Conservation (phyloP, 2,888 invertebrate species). For the Erebia ligea region DNA sequence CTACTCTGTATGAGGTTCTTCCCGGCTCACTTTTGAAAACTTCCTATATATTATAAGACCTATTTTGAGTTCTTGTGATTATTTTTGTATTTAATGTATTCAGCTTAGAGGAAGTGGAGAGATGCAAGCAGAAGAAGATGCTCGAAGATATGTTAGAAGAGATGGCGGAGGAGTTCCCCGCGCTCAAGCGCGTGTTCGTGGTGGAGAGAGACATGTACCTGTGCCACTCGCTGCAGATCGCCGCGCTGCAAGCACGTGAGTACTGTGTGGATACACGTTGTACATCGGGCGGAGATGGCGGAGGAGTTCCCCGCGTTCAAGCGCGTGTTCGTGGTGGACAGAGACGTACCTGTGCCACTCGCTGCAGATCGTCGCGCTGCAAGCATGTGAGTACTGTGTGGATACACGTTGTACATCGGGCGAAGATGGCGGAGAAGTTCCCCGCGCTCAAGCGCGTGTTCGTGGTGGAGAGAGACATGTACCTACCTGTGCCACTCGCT, state of each 20-base stretch:
- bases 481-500: constrained; percentile 94
- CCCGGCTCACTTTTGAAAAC: too few relatives aligned
- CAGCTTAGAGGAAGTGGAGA: constrained; percentile 96
- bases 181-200: constrained; percentile 95
- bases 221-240: constrained; percentile 92
- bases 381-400: constrained; percentile 60
- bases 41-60: too few relatives aligned
- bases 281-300: constrained; percentile 87
- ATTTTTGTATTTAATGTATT: constrained; percentile 16
- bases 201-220: constrained; percentile 96
- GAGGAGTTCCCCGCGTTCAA: constrained; percentile 96
- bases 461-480: constrained; percentile 96
- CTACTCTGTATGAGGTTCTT: too few relatives aligned
- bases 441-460: constrained; percentile 96
- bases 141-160: constrained; percentile 95
- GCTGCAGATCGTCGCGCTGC: constrained; percentile 86
- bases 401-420: too few relatives aligned
- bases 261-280: constrained; percentile 24
- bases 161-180: constrained; percentile 97
- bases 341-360: constrained; percentile 96
- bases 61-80: background rate
- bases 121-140: constrained; percentile 95
- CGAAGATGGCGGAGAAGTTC: constrained; percentile 96
- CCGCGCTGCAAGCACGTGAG: constrained; percentile 75
- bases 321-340: constrained; percentile 95